These are phyloP conservation scores for Chaetoderma sp. DNA, from an alignment of 2,888 invertebrate species.

Conservation along the genomic window DNA sequence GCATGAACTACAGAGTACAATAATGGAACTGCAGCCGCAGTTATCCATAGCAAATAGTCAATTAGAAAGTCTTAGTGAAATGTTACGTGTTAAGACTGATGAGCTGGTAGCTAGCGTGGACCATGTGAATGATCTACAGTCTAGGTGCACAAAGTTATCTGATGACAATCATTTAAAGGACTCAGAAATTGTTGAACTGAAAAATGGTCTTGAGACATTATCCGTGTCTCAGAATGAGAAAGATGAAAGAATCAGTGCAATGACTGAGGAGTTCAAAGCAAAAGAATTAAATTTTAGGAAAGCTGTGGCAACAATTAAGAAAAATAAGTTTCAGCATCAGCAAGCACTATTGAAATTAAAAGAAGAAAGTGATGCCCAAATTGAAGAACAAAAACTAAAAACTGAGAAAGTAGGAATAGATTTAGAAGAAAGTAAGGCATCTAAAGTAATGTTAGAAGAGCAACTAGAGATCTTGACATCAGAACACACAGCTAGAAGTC, in stretches of 20 bases:
- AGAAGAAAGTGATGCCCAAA: constrained; percentile 5
- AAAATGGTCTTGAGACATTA: neutral
- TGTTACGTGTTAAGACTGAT: neutral
- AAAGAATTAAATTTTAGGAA: constrained; percentile 55
- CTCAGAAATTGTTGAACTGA: constrained; percentile 9
- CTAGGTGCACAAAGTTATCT: constrained; percentile 42
- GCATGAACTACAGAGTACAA: neutral
- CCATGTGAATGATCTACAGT: constrained; percentile 58
- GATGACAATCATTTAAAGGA: constrained; percentile 25
- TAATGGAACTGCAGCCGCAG: neutral
- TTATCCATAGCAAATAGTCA: neutral
- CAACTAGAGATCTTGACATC: no score
- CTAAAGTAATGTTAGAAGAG: no score
- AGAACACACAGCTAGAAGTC: no score
- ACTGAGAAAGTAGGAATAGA: no score
- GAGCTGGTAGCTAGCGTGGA: constrained; percentile 52
- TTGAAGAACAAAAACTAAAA: neutral
- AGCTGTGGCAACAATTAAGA: constrained; percentile 59
- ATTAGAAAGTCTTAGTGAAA: neutral
- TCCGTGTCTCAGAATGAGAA: constrained; percentile 27
- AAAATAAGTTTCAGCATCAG: constrained; percentile 53
- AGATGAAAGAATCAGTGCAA: constrained; percentile 29
- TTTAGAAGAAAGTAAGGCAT: constrained; percentile 25
- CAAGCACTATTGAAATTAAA: constrained; percentile 40
- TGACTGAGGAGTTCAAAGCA: constrained; percentile 40